phyloP scores from a whole-genome alignment of 64 coral and sea anemone species.

The Trachythela sp. region DNA sequence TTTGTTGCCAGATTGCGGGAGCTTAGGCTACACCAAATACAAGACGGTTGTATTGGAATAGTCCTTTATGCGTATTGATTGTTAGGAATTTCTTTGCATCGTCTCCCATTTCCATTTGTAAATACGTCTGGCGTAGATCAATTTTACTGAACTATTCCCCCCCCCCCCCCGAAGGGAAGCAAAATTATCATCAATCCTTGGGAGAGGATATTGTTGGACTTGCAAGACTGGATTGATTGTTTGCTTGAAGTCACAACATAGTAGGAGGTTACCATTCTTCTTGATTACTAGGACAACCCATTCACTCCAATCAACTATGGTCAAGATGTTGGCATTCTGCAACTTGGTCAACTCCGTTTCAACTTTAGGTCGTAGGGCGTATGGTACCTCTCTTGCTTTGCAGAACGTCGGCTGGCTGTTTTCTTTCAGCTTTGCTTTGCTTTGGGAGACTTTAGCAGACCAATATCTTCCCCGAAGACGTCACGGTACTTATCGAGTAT shows the following conservation, averaged over 20 bases:
- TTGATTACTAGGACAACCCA: not conserved
- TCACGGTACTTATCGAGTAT: not conserved
- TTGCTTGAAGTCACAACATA: not conserved
- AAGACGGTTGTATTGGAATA: not conserved
- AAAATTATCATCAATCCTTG: not conserved
- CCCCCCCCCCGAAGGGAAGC: not conserved
- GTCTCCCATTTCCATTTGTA: not conserved
- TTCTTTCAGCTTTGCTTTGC: not conserved
- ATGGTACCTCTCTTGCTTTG: not conserved
- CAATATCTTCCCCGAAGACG: conserved; percentile 9
- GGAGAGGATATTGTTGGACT: not conserved
- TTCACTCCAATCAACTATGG: not conserved
- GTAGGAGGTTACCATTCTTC: not conserved
- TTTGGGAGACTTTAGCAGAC: not conserved
- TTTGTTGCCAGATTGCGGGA: conserved; percentile 3
- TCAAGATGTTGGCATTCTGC: not conserved
- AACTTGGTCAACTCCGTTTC: not conserved
- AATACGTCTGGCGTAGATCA: not conserved
- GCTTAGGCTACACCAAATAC: not conserved
- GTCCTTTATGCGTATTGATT: not conserved
- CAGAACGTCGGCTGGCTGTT: not conserved
- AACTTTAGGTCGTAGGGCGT: not conserved
- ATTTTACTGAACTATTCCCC: not conserved
- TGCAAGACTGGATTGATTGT: not conserved
- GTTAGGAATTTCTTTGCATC: not conserved